Percentiles rank a stretch among this genome's conserved stretches.
Conservation (phyloP, 2,797 vertebrate species). For the Amblyraja radiata region DNA sequence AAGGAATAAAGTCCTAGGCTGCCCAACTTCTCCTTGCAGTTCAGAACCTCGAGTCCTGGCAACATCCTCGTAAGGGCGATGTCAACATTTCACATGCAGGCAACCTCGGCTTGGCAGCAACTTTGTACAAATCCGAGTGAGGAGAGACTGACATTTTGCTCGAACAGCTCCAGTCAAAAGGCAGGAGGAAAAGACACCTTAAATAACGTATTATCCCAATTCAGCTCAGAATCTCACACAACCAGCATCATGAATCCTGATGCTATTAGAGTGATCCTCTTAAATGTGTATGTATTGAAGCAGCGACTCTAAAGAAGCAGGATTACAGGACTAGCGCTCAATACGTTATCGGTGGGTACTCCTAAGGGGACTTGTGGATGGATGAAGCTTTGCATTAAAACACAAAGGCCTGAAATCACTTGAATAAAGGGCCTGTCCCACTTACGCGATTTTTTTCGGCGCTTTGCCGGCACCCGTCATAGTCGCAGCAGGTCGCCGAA, state of each 20-base stretch:
- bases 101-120: not conserved
- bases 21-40: too few species aligned
- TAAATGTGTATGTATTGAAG: not conserved
- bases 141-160: not conserved
- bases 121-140: too few species aligned
- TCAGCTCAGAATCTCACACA: conserved; percentile 20
- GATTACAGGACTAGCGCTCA: conserved; percentile 46
- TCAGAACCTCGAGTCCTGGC: too few species aligned
- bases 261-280: conserved; percentile 33
- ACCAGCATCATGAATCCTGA: not conserved
- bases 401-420: conserved; percentile 40
- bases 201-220: conserved; percentile 11
- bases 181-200: not conserved
- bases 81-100: too few species aligned
- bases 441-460: too few species aligned
- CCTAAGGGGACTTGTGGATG: conserved; percentile 42
- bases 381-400: conserved; percentile 49
- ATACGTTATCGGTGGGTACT: conserved; percentile 41
- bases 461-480: too few species aligned
- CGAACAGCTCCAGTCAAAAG: not conserved
- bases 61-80: too few species aligned
- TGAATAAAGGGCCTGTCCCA: too few species aligned
- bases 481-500: too few species aligned
- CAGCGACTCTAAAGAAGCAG: conserved; percentile 24
- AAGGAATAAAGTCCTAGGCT: too few species aligned